Evolutionary conservation across 2,888 invertebrate species (phyloP).

Genomic region (Bellardia bayeri): DNA sequence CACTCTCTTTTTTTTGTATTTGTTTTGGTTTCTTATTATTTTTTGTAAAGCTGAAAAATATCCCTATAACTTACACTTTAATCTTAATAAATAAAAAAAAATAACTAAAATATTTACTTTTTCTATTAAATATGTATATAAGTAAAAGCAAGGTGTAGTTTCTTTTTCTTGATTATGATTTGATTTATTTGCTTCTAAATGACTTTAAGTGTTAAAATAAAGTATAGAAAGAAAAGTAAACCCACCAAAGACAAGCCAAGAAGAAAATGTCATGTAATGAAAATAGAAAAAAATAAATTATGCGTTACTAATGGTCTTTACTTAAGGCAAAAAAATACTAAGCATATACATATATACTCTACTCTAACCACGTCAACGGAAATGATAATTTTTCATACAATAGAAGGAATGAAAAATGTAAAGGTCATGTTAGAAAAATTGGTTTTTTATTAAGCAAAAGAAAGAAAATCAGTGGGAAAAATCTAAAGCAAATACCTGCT

Average conservation of each 20-base stretch:
- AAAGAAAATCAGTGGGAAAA: background rate
- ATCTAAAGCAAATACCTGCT: conserved; percentile 3
- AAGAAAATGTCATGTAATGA: conserved; percentile 6
- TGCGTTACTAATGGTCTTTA: conserved; percentile 69
- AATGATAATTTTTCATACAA: conserved; percentile 40
- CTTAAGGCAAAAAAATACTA: conserved; percentile 31
- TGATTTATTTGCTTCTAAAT: conserved; percentile 68
- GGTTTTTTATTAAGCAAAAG: conserved; percentile 10
- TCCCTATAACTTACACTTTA: background rate
- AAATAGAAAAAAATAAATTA: conserved; percentile 66
- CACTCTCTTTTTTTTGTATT: no score
- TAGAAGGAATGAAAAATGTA: conserved; percentile 12
- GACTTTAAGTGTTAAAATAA: conserved; percentile 40
- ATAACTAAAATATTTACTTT: conserved; percentile 35
- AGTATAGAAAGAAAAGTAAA: conserved; percentile 10
- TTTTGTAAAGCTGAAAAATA: background rate
- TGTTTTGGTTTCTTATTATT: background rate
- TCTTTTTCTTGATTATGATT: conserved; percentile 44
- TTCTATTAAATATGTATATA: conserved; percentile 25
- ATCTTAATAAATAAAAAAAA: background rate
- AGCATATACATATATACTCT: background rate
- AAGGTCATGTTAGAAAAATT: conserved; percentile 45
- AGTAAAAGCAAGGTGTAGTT: background rate
- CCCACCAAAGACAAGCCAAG: background rate
- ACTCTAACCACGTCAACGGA: conserved; percentile 32